phyloP scores from a whole-genome alignment of 2,797 vertebrate genomes.

The Psittacula derbiana region DNA sequence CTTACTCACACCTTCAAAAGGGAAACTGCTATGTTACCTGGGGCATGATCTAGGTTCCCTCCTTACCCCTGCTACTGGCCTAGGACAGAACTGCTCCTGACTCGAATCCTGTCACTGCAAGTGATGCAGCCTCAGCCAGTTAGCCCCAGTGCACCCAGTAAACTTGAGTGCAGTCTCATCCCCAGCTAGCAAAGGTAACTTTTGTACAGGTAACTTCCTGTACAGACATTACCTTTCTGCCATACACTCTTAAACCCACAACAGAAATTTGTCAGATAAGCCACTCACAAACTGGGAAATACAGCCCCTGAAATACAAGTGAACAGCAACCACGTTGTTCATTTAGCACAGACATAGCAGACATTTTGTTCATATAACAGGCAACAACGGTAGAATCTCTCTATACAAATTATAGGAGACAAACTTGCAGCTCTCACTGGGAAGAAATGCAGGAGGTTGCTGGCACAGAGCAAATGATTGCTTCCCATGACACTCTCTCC shows the following conservation, averaged over 20 bases:
- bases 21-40: neutral
- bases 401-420: neutral
- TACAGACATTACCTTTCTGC: neutral
- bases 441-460: neutral
- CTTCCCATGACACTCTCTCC: neutral
- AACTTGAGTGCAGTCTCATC: neutral
- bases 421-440: neutral
- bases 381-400: neutral
- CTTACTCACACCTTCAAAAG: neutral
- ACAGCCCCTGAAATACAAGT: neutral
- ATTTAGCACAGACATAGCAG: neutral
- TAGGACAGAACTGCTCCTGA: neutral
- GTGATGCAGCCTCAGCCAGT: neutral
- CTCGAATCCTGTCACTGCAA: rapidly evolving
- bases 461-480: neutral
- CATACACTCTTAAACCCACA: neutral
- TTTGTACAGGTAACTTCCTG: neutral
- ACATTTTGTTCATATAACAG: neutral
- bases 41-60: neutral
- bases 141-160: neutral
- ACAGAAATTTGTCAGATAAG: neutral
- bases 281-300: neutral
- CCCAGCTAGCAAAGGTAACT: neutral
- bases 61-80: neutral
- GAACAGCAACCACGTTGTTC: rapidly evolving